Base-by-base conservation (phyloP, 1,140 invertebrate species). In the Maniola jurtina region DNA sequence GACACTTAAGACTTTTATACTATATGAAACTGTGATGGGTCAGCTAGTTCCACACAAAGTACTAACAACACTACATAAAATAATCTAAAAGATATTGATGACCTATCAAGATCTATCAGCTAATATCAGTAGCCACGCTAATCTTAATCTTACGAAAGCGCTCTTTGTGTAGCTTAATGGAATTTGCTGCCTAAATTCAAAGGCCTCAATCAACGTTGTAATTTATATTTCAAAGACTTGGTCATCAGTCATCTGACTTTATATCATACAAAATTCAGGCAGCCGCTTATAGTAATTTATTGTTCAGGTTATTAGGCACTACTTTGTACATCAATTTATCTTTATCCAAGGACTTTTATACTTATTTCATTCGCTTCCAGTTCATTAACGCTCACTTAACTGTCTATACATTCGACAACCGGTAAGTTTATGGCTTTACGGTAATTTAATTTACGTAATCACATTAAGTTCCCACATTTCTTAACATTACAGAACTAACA, bases 141-240 rank as follows among this genome's bases (percentile, higher is more conserved):
- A 68, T 64, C 55, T 57, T 15, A 61, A 47, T 59, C 45, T 16
- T 52, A 81, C 71, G 75, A 79, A 75, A 69, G 68, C 45, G n/a
- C 38, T 61, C 69, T 72, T 77, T 77, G 72, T 75, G 67, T 59
- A 70, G 61, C 57, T 55, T 73, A 77, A 80, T 80, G 54, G 69
- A 75, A 54, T 66, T 52, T 54, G 59, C 54, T 68, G 40, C 34
- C 66, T 58, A 68, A 66, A 61, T 68, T 71, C 56, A 56, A 69
- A 73, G 36, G 35, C 55, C 54, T 54, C 40, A 56, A 57, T 64
- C 40, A 64, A 64, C 25, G 52, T n/a, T 57, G 52, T 66, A 73
- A 72, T 75, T 72, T 66, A 61, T 58, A 54, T 69, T 64, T 55
- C 40, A 61, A 55, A 50, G 54, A 57, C 63, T 67, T n/a, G 45